phyloP scores from a whole-genome alignment of 2,888 invertebrate genomes.

The Thera obeliscata region DNA sequence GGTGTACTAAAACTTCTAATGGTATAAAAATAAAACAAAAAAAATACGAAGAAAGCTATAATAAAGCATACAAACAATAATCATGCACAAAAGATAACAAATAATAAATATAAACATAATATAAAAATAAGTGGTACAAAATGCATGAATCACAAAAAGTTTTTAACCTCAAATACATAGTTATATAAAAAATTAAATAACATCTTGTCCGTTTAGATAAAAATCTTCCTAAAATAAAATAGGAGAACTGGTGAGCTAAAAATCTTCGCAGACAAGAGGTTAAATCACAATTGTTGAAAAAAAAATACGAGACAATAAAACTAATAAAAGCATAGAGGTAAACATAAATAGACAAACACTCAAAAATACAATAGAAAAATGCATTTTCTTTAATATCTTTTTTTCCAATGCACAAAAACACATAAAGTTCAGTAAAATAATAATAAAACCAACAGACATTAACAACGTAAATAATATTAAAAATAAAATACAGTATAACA shows the following conservation, averaged over 20 bases:
- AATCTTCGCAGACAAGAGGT: not conserved
- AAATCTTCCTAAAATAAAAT: not conserved
- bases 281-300: conserved; percentile 4
- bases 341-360: conserved; percentile 33
- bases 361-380: conserved; percentile 24
- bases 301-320: not conserved
- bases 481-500: conserved; percentile 25
- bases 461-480: conserved; percentile 12
- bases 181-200: not conserved
- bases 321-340: conserved; percentile 36
- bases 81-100: conserved; percentile 36
- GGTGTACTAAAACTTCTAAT: not conserved
- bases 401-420: conserved; percentile 8
- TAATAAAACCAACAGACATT: conserved; percentile 21
- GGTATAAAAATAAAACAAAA: conserved; percentile 44
- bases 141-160: conserved; percentile 11
- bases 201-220: not conserved
- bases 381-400: conserved; percentile 27
- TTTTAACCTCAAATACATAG: conserved; percentile 5
- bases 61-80: conserved; percentile 40
- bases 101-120: conserved; percentile 8
- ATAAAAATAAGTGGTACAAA: conserved; percentile 7
- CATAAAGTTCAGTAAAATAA: conserved; percentile 12
- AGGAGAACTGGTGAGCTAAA: not conserved
- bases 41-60: conserved; percentile 42